These are phyloP conservation scores for Oriolus oriolus DNA, from an alignment of 2,113 vertebrate species.

Conservation along the genomic window DNA sequence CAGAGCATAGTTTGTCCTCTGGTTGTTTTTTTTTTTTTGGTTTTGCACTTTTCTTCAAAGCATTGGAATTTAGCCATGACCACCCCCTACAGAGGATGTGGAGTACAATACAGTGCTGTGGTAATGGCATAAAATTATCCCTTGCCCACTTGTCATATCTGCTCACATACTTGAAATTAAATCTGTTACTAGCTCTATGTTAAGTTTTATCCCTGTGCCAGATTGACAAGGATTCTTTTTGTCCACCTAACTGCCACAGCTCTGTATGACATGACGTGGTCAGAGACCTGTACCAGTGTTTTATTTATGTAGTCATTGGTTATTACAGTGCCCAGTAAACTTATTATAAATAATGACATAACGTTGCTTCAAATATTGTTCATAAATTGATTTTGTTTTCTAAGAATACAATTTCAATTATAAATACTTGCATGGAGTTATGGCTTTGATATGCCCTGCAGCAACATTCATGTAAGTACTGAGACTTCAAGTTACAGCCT, in stretches of 20 bases:
- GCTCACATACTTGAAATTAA: not conserved
- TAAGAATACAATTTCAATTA: not conserved
- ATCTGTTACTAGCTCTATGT: not conserved
- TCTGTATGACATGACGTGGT: not conserved
- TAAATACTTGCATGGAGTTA: not conserved
- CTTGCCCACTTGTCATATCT: not conserved
- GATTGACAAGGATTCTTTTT: not conserved
- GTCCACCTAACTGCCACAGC: not conserved
- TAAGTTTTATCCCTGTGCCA: not conserved
- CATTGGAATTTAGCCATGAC: not conserved
- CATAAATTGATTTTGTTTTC: not conserved
- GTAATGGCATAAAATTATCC: not conserved
- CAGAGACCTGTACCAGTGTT: not conserved
- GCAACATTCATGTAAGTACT: not conserved
- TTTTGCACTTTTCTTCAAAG: not conserved
- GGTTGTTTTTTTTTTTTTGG: not conserved
- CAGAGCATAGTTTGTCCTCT: not conserved
- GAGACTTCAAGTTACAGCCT: slow-evolving; percentile 14
- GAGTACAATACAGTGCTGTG: not conserved
- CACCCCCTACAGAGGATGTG: not conserved
- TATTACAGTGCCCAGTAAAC: not conserved
- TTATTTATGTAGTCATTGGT: not conserved
- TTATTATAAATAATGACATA: not conserved
- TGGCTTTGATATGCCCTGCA: not conserved
- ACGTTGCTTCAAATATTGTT: not conserved